Percentiles rank a stretch among this genome's conserved stretches.
Conservation (phyloP, 2,888 invertebrate species). For the Ochropacha duplaris region DNA sequence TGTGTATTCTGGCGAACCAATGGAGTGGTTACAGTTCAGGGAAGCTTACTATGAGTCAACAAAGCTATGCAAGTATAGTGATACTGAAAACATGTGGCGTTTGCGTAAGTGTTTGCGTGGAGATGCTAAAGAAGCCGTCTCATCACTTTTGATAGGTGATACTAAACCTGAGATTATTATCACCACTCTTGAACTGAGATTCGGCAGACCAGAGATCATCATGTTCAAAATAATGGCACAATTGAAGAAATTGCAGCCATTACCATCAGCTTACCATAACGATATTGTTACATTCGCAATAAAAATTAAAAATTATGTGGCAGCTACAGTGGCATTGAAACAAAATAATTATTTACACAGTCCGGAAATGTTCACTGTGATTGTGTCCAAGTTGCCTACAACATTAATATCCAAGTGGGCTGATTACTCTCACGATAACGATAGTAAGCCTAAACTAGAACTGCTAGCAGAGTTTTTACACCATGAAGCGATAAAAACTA, state of each 20-base stretch:
- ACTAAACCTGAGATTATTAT: slow-evolving; percentile 14
- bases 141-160: slow-evolving; percentile 14
- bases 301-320: no score
- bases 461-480: slow-evolving; percentile 18
- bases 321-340: neutral
- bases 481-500: slow-evolving; percentile 15
- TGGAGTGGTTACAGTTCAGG: no score
- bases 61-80: slow-evolving; percentile 18
- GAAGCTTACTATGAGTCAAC: no score
- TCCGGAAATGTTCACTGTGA: neutral
- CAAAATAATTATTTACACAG: slow-evolving; percentile 6
- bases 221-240: neutral
- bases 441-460: slow-evolving; percentile 7
- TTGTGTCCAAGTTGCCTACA: slow-evolving; percentile 10
- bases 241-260: neutral
- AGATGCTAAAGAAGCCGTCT: no score
- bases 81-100: slow-evolving; percentile 18
- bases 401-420: slow-evolving; percentile 17
- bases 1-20: no score
- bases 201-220: slow-evolving; percentile 8
- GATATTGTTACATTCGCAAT: no score
- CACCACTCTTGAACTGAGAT: slow-evolving; percentile 14
- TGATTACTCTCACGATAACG: no score
- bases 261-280: no score
- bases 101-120: slow-evolving; percentile 19